Evolutionary conservation across 2,113 vertebrate species (phyloP), one percentile per base, ranked within the genome.

Genomic region (Plotosus lineatus): DNA sequence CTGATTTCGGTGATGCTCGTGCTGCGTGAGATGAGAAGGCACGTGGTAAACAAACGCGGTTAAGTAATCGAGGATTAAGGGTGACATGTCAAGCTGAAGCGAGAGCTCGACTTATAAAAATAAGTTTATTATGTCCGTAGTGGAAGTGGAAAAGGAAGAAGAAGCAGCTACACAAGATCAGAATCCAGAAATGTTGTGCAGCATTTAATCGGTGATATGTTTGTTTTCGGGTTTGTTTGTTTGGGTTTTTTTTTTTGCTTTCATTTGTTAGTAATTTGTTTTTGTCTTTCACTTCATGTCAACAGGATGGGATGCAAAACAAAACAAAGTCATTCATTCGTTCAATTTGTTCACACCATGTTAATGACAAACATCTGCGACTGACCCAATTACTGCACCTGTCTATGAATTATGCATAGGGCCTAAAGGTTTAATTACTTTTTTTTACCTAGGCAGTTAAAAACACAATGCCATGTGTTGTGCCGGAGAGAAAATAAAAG

Each of bases 321-420:
- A 17, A 40, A 6, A 28, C 42, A 9, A 48, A 28, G 40, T 71
- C 66, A 3, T 71, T 28, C 23, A 19, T 50, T 8, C 48, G 10
- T 60, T n/a, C n/a, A n/a, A n/a, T n/a, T 60, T 2, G 5, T 17
- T 26, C 66, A 14, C 42, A 71, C 42, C 42, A 17, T 4, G 66
- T 71, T 71, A 46, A 71, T 71, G 66, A 71, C 66, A 3, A 46
- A 71, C 42, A 71, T 71, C 42, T 46, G 66, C 66, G 26, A 46
- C 42, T 28, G n/a, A 3, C 38, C 38, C 14, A 17, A 46, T 48
- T 46, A 50, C n/a, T 28, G 42, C 26, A 46, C 68, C 19, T 1
- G 68, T 71, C 44, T 50, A 48, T 72, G 68, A 72, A 50, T 72
- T 50, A 72, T 72, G 44, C 44, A 50, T 72, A 19, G 31, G 46